Base-by-base conservation (phyloP, 2,797 vertebrate genomes). In the Pygocentrus nattereri region DNA sequence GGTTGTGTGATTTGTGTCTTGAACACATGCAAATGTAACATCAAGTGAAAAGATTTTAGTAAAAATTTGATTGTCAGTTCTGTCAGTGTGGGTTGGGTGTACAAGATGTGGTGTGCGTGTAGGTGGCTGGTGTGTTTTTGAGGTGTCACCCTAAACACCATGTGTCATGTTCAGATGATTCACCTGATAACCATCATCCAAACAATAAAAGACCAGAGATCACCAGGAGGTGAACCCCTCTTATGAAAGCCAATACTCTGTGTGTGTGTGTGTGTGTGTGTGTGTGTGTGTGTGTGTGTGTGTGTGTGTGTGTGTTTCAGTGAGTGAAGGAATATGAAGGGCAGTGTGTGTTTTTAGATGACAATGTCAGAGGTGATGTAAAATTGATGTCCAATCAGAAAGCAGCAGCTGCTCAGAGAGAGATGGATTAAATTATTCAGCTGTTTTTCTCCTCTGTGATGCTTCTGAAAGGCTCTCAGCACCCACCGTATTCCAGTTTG, bases 331-430 rank as follows among this genome's bases (percentile, higher is more conserved):
- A 73, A 84, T 76, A 71, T 76, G 88, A 90, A 87, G 81, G 88
- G 78, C 85, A 64, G 56, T 75, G 76, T 80, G 50, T 34, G 19
- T 74, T 73, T 68, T 58, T 44, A 76, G 80, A 82, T 79, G 81
- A 82, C 85, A 83, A 80, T 85, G 79, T 87, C 69, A 88, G 79
- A 79, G 81, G 86, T 83, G 90, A 93, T 94, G 91, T 89, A 95
- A 95, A 93, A 95, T 95, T 94, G 67, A 95, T 95, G 92, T 85
- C 80, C 85, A 64, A 85, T 94, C 93, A 93, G 92, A 95, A 93
- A 90, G 87, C 90, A 75, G 84, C 88, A 88, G 78, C 91, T 87
- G 89, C 82, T 88, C 87, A 83, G 88, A 82, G 86, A 88, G 86
- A 27, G 49, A 59, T 68, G 64, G 81, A 16, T 90, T 95, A 86